phyloP scores from a whole-genome alignment of 2,888 invertebrate genomes.

The Alcis repandata region DNA sequence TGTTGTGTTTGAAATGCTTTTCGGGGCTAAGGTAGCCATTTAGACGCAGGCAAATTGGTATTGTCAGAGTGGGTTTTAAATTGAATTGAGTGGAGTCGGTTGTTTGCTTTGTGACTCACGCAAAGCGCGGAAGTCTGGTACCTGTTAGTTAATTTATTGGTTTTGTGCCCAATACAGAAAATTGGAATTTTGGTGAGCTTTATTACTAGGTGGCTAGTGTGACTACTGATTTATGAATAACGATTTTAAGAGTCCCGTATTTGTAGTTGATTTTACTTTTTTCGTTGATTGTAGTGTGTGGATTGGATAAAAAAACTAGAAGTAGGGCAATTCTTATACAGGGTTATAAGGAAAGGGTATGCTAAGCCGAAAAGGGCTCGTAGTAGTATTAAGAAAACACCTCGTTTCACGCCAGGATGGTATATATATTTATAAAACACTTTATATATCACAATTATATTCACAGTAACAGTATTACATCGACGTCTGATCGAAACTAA shows the following conservation, averaged over 20 bases:
- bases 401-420: too few relatives aligned
- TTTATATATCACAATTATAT: too few relatives aligned
- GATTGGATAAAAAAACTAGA: background rate
- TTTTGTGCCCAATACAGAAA: conserved; percentile 55
- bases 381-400: too few relatives aligned
- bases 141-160: conserved; percentile 65
- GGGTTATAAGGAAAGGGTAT: too few relatives aligned
- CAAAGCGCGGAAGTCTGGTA: conserved; percentile 59
- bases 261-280: background rate
- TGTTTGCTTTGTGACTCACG: conserved; percentile 72
- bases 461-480: too few relatives aligned
- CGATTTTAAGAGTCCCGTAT: background rate
- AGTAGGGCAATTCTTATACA: too few relatives aligned
- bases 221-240: conserved; percentile 5
- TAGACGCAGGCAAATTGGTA: conserved; percentile 81
- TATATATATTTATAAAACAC: too few relatives aligned
- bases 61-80: conserved; percentile 80
- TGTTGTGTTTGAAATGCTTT: conserved; percentile 85
- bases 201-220: background rate
- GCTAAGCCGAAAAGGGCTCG: too few relatives aligned
- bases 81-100: conserved; percentile 79
- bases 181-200: conserved; percentile 43
- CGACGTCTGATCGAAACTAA: too few relatives aligned
- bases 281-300: background rate
- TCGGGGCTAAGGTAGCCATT: conserved; percentile 84